A percentile compares a stretch with the other conserved stretches of the same genome.
These are phyloP conservation scores for Pteronotus mesoamericanus DNA, from an alignment of 2,797 vertebrate species.

Conservation along the genomic window DNA sequence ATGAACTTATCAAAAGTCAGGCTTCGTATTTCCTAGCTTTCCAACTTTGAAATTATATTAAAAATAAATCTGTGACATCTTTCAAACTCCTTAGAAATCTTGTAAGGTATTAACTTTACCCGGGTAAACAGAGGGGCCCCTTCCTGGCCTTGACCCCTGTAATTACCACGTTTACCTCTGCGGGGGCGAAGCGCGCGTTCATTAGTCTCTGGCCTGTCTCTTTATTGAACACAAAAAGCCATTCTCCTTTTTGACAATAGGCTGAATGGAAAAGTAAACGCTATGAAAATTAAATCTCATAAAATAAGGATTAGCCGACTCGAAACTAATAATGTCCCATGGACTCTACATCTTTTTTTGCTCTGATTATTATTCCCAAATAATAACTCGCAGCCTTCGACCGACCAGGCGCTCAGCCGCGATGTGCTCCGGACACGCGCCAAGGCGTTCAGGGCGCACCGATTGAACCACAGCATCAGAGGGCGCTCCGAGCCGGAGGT, in stretches of 20 bases:
- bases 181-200: constrained; percentile 8
- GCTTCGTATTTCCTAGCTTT: background rate
- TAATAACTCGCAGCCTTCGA: constrained; percentile 22
- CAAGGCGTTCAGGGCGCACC: background rate
- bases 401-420: background rate
- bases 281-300: constrained; percentile 71
- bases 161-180: constrained; percentile 2
- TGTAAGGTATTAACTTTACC: constrained; percentile 50
- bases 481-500: background rate
- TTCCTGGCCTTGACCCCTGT: background rate
- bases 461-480: background rate
- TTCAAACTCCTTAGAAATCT: constrained; percentile 19
- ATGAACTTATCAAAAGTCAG: constrained; percentile 43
- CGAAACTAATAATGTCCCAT: constrained; percentile 54
- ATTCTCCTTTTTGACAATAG: background rate
- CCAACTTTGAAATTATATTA: constrained; percentile 34
- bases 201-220: background rate
- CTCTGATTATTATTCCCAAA: constrained; percentile 38
- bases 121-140: constrained; percentile 6
- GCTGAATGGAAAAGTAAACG: constrained; percentile 45
- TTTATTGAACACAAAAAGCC: background rate
- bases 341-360: constrained; percentile 34
- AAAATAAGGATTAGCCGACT: constrained; percentile 71
- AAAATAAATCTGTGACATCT: constrained; percentile 55
- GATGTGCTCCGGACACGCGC: background rate